Evolutionary conservation across 1,140 invertebrate species (phyloP), one percentile per base, ranked within the genome.

Genomic region (Polypedilum pembai): DNA sequence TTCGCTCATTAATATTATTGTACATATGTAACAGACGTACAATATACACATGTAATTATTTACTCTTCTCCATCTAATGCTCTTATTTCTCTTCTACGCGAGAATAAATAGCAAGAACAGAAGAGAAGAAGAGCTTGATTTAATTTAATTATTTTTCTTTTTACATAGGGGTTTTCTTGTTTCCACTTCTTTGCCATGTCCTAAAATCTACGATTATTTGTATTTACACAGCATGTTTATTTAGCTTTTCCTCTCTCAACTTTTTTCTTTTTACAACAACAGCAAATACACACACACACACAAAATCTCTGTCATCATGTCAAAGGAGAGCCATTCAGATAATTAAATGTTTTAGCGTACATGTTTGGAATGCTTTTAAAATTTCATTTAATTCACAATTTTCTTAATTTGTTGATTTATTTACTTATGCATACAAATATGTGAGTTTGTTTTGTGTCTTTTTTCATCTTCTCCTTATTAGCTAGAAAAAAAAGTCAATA

Each of bases 281-380:
- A 56, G n/a, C n/a, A 56, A 56, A 56, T n/a, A n/a, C n/a, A n/a
- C n/a, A 56, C 24, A 33, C 24, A 33, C 24, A 33, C 24, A 33
- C 24, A 33, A 33, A 33, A 33, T 33, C 5, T 33, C 24, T 33
- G 1, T 33, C 24, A 5, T 33, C 5, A 33, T n/a, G 45, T 56
- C 45, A 56, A 15, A 56, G 65, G 65, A 69, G 18, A 56, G n/a
- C 7, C 65, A 69, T 18, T 56, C 45, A 12, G 4, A 56, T 4
- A 15, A 56, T 18, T 7, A 69, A 20, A 69, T 21, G 20, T 69
- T 69, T 56, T 69, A 69, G 17, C 65, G 65, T 69, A 69, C 65
- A 69, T 69, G 65, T 69, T 69, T 69, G 65, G 65, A 69, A 69
- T 69, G 65, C 8, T 56, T 69, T 69, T 69, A 69, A 69, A 69